Evolutionary conservation across 2,888 invertebrate genomes (phyloP).

Genomic region (Mechanitis mazaeus): DNA sequence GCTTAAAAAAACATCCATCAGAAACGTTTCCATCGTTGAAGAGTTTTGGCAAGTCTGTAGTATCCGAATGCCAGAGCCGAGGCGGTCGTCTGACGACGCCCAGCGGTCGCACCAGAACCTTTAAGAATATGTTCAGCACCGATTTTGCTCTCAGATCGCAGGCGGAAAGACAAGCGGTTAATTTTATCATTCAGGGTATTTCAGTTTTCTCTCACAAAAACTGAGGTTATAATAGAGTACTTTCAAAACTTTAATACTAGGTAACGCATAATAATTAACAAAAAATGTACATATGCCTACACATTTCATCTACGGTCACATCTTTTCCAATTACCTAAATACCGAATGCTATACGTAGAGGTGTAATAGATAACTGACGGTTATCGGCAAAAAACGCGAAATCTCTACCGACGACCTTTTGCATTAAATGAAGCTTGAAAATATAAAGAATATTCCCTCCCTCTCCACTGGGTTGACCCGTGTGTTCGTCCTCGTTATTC

Average conservation of each 20-base stretch:
- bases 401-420: no score
- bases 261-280: no score
- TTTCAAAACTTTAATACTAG: no score
- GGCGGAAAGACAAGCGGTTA: constrained; percentile 66
- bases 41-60: constrained; percentile 49
- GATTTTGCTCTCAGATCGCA: constrained; percentile 42
- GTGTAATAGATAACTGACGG: no score
- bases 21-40: constrained; percentile 63
- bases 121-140: constrained; percentile 40
- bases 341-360: no score
- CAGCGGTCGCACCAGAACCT: constrained; percentile 50
- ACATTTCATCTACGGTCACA: neutral
- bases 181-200: constrained; percentile 68
- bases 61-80: constrained; percentile 38
- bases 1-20: constrained; percentile 26
- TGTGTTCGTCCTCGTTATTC: no score
- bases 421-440: no score
- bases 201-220: neutral
- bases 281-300: no score
- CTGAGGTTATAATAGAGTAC: no score
- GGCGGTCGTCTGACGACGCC: constrained; percentile 47
- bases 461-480: no score
- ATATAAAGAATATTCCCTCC: no score
- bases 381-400: no score
- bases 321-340: neutral